Evolutionary conservation across 2,888 invertebrate genomes (phyloP), one percentile per base, ranked within the genome.

Genomic region (Nephrotoma flavescens): DNA sequence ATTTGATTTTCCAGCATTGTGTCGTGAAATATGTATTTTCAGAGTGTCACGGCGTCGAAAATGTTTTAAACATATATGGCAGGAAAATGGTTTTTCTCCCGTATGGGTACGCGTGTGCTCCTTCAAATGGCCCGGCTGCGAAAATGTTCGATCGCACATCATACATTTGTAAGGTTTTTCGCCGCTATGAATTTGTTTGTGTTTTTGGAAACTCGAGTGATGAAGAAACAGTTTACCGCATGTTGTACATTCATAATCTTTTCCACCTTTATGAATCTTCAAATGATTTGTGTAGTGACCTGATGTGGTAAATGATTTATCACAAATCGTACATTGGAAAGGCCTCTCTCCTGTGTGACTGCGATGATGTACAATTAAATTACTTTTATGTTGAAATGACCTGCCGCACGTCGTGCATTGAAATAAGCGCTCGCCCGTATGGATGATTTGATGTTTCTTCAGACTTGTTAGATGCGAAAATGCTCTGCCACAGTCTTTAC

Each of bases 341-440:
- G 87, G 87, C 6, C 87, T 87, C 44, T 86, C 86, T 0, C 87
- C 87, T 2, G 86, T 87, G 44, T 87, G 88, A n/a, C 42, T 86
- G n/a, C 87, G 86, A 41, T 42, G 86, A 42, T 88, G 87, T 2
- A 87, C 87, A n/a, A 57, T 19, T 45, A 88, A 87, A 86, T 87
- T 88, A 42, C 86, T 83, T 42, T 71, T 85, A 9, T 86, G 86
- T 15, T 86, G 87, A 84, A 88, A 88, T 42, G 86, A 57, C 85
- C 87, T 88, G 4, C 88, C 88, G 47, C 88, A 88, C 19, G 45
- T 42, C 5, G 87, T 86, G 31, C 88, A 87, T 87, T 88, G 88
- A 86, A 86, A 87, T 11, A 19, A n/a, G 19, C 87, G 87, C 52
- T 84, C 86, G 2, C 85, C 86, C 9, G 85, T 86, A 52, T 88